Evolutionary conservation across 2,113 vertebrate genomes (phyloP).

Genomic region (Ifrita kowaldi): DNA sequence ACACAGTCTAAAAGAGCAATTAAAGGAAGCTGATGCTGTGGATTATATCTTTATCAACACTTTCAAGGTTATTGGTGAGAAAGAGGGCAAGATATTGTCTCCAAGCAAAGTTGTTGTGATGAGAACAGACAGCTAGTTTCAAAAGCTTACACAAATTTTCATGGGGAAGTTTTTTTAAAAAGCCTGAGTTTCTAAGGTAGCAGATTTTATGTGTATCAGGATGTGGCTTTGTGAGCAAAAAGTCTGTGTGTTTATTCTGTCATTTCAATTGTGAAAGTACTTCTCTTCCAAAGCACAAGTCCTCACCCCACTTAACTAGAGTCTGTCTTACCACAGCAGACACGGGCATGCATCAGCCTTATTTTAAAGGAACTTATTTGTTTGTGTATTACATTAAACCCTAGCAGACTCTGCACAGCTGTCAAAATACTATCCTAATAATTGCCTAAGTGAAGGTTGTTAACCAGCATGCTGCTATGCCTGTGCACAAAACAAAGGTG

Average conservation of each 20-base stretch:
- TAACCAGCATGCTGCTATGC: background rate
- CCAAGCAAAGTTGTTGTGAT: background rate
- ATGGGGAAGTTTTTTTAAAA: background rate
- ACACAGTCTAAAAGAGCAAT: conserved; percentile 45
- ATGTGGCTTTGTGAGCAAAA: background rate
- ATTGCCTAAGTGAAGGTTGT: background rate
- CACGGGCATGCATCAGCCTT: background rate
- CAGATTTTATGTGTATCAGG: background rate
- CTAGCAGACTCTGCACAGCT: background rate
- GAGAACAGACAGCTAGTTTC: background rate
- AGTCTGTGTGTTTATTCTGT: background rate
- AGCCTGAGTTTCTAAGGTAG: background rate
- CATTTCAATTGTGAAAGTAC: background rate
- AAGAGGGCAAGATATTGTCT: background rate
- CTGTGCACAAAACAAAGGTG: background rate
- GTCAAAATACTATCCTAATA: background rate
- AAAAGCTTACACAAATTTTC: background rate
- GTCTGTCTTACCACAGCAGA: background rate
- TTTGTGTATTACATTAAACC: background rate
- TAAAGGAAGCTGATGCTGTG: background rate
- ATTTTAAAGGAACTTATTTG: background rate
- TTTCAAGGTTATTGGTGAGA: background rate
- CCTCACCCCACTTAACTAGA: background rate
- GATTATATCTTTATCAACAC: conserved; percentile 16
- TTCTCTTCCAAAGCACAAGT: background rate